Evolutionary conservation across 2,888 invertebrate genomes (phyloP).

Genomic region (Parasteatoda lunata): DNA sequence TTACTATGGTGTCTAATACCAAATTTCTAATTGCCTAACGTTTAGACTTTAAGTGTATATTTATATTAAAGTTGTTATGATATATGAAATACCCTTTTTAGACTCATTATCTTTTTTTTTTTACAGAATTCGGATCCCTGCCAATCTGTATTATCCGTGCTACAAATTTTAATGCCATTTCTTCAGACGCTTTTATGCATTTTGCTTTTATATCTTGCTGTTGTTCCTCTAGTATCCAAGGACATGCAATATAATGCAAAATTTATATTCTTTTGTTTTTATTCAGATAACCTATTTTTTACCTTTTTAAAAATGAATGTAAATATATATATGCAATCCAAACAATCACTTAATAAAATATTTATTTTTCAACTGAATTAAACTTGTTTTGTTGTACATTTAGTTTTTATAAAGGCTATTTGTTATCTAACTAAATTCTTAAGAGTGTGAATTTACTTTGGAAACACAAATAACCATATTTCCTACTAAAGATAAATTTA

Average conservation of each 20-base stretch:
- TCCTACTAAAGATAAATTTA: too few relatives aligned
- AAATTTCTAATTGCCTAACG: too few relatives aligned
- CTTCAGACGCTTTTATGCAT: not conserved
- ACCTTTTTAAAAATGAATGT: slow-evolving; percentile 26
- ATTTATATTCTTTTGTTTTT: not conserved
- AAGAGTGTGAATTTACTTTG: too few relatives aligned
- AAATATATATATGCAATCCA: slow-evolving; percentile 25
- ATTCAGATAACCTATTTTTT: slow-evolving; percentile 30
- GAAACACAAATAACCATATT: too few relatives aligned
- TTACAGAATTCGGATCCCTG: not conserved
- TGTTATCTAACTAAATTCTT: too few relatives aligned
- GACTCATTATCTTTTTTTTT: not conserved
- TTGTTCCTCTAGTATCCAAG: not conserved
- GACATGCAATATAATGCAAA: not conserved
- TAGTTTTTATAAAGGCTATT: too few relatives aligned
- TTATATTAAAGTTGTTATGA: too few relatives aligned
- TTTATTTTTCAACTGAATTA: slow-evolving; percentile 20
- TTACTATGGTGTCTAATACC: too few relatives aligned
- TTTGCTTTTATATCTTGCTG: not conserved
- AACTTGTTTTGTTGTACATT: not conserved
- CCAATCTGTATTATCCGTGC: not conserved
- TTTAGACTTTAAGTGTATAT: too few relatives aligned
- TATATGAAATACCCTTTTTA: not conserved
- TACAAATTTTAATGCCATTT: not conserved
- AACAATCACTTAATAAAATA: slow-evolving; percentile 45